phyloP scores from a whole-genome alignment of 2,797 vertebrate species.

The Microtus obscurus region DNA sequence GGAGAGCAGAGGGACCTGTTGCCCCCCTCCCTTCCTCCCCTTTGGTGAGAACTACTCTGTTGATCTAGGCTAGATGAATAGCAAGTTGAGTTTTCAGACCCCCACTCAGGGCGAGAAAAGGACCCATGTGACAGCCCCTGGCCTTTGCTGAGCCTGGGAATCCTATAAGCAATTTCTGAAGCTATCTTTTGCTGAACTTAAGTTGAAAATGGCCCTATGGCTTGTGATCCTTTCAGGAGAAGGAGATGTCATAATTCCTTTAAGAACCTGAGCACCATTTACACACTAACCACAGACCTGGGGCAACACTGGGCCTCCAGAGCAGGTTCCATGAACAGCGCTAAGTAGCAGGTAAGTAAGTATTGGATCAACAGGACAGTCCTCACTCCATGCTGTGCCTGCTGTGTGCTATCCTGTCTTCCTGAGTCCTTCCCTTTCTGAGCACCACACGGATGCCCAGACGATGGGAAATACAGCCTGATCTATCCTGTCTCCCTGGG shows the following conservation, averaged over 20 bases:
- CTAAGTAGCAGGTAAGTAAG: too few relatives aligned
- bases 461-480: conserved; percentile 65
- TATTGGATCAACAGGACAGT: background rate
- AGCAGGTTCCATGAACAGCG: background rate
- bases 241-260: background rate
- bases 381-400: background rate
- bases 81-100: background rate
- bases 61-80: background rate
- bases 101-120: background rate
- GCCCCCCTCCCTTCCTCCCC: background rate
- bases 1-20: background rate
- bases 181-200: background rate
- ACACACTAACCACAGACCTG: background rate
- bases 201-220: background rate
- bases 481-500: background rate
- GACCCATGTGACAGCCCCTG: too few relatives aligned
- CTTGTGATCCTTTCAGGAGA: background rate
- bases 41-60: background rate
- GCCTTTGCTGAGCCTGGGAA: background rate
- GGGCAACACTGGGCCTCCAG: background rate
- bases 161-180: background rate
- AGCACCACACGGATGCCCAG: too few relatives aligned
- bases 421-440: background rate
- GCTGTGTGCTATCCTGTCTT: background rate
- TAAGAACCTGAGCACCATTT: background rate